Conservation (phyloP, 2,888 invertebrate species). For the Caenorhabditis sulstoni region DNA sequence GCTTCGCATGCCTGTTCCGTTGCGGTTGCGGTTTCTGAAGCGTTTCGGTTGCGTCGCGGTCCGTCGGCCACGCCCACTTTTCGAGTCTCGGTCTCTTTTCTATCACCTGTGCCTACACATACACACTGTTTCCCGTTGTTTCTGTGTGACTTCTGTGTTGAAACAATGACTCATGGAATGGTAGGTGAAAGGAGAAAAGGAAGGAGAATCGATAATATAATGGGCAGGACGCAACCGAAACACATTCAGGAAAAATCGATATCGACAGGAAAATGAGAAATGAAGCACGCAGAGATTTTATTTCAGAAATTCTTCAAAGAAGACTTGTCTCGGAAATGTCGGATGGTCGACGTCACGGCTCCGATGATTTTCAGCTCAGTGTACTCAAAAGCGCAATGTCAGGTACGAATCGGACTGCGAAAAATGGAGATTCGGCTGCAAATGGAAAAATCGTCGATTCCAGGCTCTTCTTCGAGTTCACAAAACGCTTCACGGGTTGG, state of each 20-base stretch:
- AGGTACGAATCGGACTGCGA: slow-evolving; percentile 15
- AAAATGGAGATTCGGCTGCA: no score
- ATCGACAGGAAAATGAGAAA: not conserved
- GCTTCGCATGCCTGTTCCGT: slow-evolving; percentile 63
- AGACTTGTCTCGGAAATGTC: slow-evolving; percentile 7
- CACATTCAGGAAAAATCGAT: not conserved
- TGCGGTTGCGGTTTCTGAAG: slow-evolving; percentile 61
- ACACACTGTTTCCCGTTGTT: not conserved
- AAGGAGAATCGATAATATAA: not conserved
- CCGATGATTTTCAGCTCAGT: slow-evolving; percentile 25
- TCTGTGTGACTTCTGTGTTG: not conserved
- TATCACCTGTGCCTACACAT: slow-evolving; percentile 41
- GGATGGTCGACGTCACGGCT: slow-evolving; percentile 16
- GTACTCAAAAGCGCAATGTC: slow-evolving; percentile 26
- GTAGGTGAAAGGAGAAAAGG: slow-evolving; percentile 9
- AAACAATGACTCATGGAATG: slow-evolving; percentile 6
- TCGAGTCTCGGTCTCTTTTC: slow-evolving; percentile 47
- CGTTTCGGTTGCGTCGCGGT: slow-evolving; percentile 61
- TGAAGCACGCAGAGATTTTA: not conserved
- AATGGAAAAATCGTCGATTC: no score
- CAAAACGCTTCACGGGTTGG: not conserved
- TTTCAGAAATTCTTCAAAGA: not conserved
- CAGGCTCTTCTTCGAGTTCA: slow-evolving; percentile 15
- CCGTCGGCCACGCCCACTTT: slow-evolving; percentile 35
- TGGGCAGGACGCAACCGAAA: no score